phyloP scores from a whole-genome alignment of 2,797 vertebrate genomes.

The Micrastur ruficollis region DNA sequence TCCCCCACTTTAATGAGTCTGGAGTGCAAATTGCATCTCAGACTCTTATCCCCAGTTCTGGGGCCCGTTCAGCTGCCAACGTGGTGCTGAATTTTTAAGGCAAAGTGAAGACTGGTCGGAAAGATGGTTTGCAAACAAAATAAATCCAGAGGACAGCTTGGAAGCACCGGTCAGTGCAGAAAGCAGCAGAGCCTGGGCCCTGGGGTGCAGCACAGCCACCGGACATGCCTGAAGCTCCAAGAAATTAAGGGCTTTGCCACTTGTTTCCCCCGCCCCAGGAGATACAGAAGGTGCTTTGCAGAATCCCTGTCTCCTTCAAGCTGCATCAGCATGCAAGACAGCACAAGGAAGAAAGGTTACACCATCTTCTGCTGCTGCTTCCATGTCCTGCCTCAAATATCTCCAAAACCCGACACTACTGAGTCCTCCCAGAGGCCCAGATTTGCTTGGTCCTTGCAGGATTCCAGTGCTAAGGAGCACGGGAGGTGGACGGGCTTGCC shows the following conservation, averaged over 20 bases:
- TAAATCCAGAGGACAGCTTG: neutral
- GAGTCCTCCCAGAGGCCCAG: neutral
- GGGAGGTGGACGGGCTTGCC: neutral
- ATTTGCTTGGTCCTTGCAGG: neutral
- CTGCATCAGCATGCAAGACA: neutral
- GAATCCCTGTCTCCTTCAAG: neutral
- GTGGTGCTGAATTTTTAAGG: neutral
- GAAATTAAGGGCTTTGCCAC: neutral
- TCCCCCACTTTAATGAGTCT: neutral
- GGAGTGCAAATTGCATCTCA: neutral
- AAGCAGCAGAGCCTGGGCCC: neutral
- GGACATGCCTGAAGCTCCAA: neutral
- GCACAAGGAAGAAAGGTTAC: neutral
- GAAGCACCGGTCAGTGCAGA: neutral
- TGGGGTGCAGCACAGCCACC: neutral
- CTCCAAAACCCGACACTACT: neutral
- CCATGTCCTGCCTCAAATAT: neutral
- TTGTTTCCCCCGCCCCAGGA: neutral
- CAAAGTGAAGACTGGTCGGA: neutral
- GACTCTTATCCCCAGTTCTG: neutral
- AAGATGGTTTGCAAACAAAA: neutral
- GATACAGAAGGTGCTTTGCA: neutral
- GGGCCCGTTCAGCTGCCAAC: neutral
- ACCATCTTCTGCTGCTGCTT: neutral
- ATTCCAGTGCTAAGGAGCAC: neutral